These are phyloP conservation scores for Danio rerio DNA, from an alignment of 2,113 vertebrate genomes.

Conservation along the genomic window DNA sequence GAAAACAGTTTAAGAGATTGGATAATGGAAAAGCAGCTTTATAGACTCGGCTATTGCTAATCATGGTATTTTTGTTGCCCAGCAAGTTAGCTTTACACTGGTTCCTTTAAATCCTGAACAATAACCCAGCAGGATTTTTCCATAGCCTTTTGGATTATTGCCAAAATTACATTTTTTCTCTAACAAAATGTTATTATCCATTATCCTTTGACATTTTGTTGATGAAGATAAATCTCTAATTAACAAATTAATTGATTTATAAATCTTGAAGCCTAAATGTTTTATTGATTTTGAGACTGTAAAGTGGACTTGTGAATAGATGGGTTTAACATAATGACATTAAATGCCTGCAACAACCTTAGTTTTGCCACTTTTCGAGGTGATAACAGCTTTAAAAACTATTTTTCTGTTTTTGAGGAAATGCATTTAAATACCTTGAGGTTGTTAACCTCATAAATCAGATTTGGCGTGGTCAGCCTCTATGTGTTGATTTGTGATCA, in stretches of 20 bases:
- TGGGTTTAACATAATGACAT: background rate
- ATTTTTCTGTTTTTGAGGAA: no score
- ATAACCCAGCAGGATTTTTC: background rate
- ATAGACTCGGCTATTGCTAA: background rate
- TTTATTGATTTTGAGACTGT: background rate
- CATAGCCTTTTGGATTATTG: background rate
- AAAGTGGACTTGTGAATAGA: background rate
- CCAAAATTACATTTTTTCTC: background rate
- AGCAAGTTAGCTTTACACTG: background rate
- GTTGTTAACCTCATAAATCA: background rate
- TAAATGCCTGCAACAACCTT: background rate
- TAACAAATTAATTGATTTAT: background rate
- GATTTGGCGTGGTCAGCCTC: background rate
- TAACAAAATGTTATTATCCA: no score
- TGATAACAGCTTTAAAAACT: background rate
- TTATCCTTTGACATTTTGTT: background rate
- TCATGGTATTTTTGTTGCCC: background rate
- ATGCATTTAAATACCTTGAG: background rate
- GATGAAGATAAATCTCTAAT: background rate
- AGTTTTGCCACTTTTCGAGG: background rate
- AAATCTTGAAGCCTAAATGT: background rate
- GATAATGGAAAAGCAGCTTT: no score
- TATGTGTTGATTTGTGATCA: conserved; percentile 13
- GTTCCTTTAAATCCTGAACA: background rate
- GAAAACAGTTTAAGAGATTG: no score